Conservation (phyloP, 2,888 invertebrate species). For the Cerastis leucographa region DNA sequence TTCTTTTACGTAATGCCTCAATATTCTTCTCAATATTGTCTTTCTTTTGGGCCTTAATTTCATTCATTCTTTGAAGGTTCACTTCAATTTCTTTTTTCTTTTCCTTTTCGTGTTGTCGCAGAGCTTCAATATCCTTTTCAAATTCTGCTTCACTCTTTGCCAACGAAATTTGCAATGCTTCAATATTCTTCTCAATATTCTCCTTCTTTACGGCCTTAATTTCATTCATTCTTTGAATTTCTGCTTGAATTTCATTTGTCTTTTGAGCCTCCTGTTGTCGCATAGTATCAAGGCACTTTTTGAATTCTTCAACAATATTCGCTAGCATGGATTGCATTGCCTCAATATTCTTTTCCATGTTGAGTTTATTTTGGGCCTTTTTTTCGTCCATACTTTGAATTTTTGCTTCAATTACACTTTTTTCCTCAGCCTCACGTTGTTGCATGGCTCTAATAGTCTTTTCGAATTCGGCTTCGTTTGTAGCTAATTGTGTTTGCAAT, state of each 20-base stretch:
- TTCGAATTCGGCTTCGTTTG: background rate
- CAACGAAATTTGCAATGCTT: slow-evolving; percentile 16
- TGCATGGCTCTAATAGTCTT: slow-evolving; percentile 9
- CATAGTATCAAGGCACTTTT: slow-evolving; percentile 18
- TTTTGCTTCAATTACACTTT: slow-evolving; percentile 12
- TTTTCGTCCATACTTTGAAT: slow-evolving; percentile 15
- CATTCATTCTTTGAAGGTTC: slow-evolving; percentile 2
- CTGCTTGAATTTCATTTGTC: slow-evolving; percentile 16
- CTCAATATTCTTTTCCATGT: slow-evolving; percentile 23
- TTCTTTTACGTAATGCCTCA: slow-evolving; percentile 3
- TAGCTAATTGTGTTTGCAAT: slow-evolving; percentile 3
- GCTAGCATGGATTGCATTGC: slow-evolving; percentile 7
- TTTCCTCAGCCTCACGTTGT: slow-evolving; percentile 1
- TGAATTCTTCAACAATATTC: slow-evolving; percentile 13
- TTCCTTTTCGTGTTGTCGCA: slow-evolving; percentile 18
- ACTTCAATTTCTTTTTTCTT: slow-evolving; percentile 27
- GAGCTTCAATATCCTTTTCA: slow-evolving; percentile 15
- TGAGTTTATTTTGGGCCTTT: background rate
- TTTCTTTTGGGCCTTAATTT: slow-evolving; percentile 31
- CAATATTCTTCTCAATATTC: slow-evolving; percentile 13
- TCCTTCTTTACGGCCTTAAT: background rate
- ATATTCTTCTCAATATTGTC: slow-evolving; percentile 27
- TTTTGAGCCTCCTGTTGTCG: background rate
- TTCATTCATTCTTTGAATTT: slow-evolving; percentile 37
- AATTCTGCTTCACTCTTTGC: slow-evolving; percentile 3